These are phyloP conservation scores for Sesamia nonagrioides DNA, from an alignment of 1,140 invertebrate genomes.

Conservation along the genomic window DNA sequence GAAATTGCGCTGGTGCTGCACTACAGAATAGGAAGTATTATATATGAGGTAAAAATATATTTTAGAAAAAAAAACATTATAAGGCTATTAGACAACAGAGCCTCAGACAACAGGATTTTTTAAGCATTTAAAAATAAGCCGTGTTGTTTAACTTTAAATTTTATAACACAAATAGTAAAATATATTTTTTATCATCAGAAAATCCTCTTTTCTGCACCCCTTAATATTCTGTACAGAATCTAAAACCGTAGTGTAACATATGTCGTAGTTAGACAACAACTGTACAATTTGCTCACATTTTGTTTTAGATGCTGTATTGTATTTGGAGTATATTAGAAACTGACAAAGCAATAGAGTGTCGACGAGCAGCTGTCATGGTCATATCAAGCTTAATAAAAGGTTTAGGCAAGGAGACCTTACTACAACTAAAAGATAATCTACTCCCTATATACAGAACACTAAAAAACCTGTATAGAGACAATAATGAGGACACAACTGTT, in stretches of 20 bases:
- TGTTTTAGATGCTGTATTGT: constrained; percentile 90
- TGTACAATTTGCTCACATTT: constrained; percentile 22
- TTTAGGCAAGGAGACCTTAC: constrained; percentile 90
- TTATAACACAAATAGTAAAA: no score
- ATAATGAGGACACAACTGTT: constrained; percentile 90
- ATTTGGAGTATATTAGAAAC: constrained; percentile 90
- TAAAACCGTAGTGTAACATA: background rate
- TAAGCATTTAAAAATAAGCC: no score
- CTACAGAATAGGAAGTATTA: constrained; percentile 91
- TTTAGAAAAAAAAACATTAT: background rate
- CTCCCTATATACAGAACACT: constrained; percentile 91
- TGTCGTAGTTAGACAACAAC: background rate
- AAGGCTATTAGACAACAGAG: no score
- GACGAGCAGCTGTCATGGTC: constrained; percentile 93
- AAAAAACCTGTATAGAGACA: constrained; percentile 89
- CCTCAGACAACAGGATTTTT: no score
- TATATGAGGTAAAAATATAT: constrained; percentile 90
- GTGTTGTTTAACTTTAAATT: no score
- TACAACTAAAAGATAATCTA: constrained; percentile 90
- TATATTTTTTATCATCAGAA: no score
- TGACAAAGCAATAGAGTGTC: constrained; percentile 91
- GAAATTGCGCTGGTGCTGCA: constrained; percentile 93
- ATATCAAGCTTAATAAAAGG: constrained; percentile 92
- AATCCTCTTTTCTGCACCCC: no score
- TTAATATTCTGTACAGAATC: no score